Evolutionary conservation across 2,113 vertebrate genomes (phyloP).

Genomic region (Daphoenositta chrysoptera): DNA sequence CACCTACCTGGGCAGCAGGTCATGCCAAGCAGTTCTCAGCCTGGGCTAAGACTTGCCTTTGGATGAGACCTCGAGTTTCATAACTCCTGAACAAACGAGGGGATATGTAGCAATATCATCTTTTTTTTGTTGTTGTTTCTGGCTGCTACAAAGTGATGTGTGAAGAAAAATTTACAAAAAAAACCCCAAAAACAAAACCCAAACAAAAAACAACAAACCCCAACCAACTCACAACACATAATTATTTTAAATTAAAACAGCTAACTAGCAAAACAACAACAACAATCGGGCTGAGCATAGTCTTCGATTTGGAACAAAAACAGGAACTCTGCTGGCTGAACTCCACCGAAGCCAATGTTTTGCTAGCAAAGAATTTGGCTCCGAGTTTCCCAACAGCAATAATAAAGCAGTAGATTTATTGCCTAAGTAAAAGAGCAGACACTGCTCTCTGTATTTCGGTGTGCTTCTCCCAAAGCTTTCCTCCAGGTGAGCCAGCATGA

Average conservation of each 20-base stretch:
- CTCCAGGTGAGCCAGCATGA: not conserved
- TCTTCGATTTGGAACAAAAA: constrained; percentile 30
- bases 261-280: not conserved
- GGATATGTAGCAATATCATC: not conserved
- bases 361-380: constrained; percentile 49
- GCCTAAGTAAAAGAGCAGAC: constrained; percentile 41
- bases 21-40: fast-evolving
- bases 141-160: not conserved
- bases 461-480: not conserved
- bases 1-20: not conserved
- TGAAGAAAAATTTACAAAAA: not conserved
- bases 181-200: too few relatives aligned
- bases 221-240: not conserved
- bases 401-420: constrained; percentile 49
- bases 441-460: not conserved
- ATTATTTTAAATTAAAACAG: constrained; percentile 44
- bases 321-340: constrained; percentile 41
- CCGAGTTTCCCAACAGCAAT: not conserved
- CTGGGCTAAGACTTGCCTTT: not conserved
- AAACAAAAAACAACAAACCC: not conserved
- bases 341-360: not conserved
- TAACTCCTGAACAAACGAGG: not conserved
- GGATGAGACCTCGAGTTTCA: not conserved
- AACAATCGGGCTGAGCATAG: not conserved
- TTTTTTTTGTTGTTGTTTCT: not conserved